A percentile compares a stretch with the other conserved stretches of the same genome.
phyloP scores from a whole-genome alignment of 2,888 invertebrate species.

The Sturmia bella region DNA sequence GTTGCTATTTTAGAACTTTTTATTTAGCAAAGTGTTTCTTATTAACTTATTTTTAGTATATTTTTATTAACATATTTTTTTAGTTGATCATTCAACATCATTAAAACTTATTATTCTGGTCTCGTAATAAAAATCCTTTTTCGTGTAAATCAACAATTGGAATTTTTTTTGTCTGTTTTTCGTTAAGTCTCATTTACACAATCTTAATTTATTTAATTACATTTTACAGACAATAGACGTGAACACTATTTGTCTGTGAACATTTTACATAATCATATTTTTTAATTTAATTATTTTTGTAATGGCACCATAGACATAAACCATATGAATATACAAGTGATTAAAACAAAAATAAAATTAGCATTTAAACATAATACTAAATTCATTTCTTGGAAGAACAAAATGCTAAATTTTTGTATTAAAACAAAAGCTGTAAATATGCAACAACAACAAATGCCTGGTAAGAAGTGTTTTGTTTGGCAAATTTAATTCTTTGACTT shows the following conservation, averaged over 20 bases:
- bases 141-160: conserved; percentile 1
- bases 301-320: not conserved
- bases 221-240: not conserved
- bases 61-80: not conserved
- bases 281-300: conserved; percentile 26
- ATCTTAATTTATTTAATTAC: conserved; percentile 20
- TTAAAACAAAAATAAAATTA: conserved; percentile 15
- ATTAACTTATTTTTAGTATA: too few relatives aligned
- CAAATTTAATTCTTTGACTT: not conserved
- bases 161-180: not conserved
- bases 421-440: not conserved
- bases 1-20: too few relatives aligned
- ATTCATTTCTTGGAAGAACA: conserved; percentile 10
- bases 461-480: not conserved
- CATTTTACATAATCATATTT: conserved; percentile 26
- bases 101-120: not conserved
- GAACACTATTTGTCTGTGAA: conserved; percentile 12
- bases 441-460: not conserved
- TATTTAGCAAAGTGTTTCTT: too few relatives aligned
- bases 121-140: conserved; percentile 1
- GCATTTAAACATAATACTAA: conserved; percentile 18
- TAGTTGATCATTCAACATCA: not conserved
- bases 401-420: conserved; percentile 6
- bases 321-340: not conserved
- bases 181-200: conserved; percentile 4